Base-by-base conservation (phyloP, 2,888 invertebrate species). In the Diarsia brunnea region DNA sequence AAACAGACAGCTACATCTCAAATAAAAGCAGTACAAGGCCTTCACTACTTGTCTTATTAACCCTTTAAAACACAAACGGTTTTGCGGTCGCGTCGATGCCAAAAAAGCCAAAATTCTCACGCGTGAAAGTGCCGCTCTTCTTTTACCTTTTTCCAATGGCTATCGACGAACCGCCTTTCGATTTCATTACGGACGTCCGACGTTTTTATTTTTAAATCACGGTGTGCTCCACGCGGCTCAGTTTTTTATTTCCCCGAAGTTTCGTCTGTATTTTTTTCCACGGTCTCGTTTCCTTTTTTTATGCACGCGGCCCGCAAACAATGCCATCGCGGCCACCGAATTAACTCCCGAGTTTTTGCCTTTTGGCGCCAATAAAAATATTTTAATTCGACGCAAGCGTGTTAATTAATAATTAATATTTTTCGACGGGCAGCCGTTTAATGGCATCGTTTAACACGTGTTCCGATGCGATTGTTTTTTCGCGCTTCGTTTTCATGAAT, bases 141-240 rank as follows among this genome's bases (percentile, higher is more conserved):
- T 96, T 96, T 96, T 96, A 95, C 95, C 90, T 96, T 96, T 96
- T 96, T 94, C 95, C 95, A 94, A 92, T 94, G 93, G 95, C 94
- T 93, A 96, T 96, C 96, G 96, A 96, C 96, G 95, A 95, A 95
- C 95, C 95, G 93, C 96, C 96, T 96, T 96, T 96, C 96, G 96
- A 96, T 96, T 96, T 96, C 96, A 96, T 96, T 96, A 96, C 96
- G 96, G 94, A 95, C 95, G 92, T 95, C 95, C 95, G 93, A 89
- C 89, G 91, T 93, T 96, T 95, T 96, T 96, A 95, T 96, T 96
- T 96, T 96, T 95, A 95, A 96, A 96, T 96, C 96, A 95, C 95
- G 92, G 92, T 93, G 92, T 92, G 93, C 94, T 92, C 93, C 94
- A 91, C 94, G 94, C 94, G 91, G 92, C 90, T 90, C 90, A 90